Evolutionary conservation across 2,113 vertebrate species (phyloP).

Genomic region (Hippoglossus stenolepis): DNA sequence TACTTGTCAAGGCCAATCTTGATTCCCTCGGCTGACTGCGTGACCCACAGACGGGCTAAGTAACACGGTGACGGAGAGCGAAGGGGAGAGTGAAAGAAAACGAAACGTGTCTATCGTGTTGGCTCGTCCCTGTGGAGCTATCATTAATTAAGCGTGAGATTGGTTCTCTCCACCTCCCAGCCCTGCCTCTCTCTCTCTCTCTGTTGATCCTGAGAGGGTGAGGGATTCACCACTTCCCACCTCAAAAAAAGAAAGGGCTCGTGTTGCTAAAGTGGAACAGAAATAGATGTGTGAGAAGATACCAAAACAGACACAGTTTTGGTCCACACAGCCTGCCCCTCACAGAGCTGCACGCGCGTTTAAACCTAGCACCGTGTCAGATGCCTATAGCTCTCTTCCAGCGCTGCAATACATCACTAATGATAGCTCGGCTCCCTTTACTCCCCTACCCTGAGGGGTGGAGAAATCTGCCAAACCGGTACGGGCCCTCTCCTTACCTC

Average conservation of each 20-base stretch:
- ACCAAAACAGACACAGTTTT: conserved; percentile 23
- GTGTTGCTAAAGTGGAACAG: conserved; percentile 30
- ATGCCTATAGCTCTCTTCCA: conserved; percentile 57
- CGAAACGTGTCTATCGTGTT: conserved; percentile 39
- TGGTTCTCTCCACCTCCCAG: conserved; percentile 61
- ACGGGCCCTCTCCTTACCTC: conserved; percentile 57
- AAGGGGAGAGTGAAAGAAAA: conserved; percentile 36
- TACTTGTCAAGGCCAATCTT: background rate
- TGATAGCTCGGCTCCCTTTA: conserved; percentile 66
- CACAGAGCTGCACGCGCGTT: conserved; percentile 6
- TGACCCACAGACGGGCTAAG: conserved; percentile 24
- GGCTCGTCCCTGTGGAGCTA: conserved; percentile 47
- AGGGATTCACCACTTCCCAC: conserved; percentile 57
- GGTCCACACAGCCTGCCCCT: background rate
- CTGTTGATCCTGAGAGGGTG: conserved; percentile 47
- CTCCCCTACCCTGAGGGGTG: conserved; percentile 58
- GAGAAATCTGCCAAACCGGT: conserved; percentile 66
- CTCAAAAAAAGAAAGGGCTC: conserved; percentile 46
- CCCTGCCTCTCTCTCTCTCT: conserved; percentile 39
- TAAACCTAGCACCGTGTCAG: conserved; percentile 31
- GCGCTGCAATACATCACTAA: conserved; percentile 65
- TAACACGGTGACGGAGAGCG: conserved; percentile 14
- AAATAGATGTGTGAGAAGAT: conserved; percentile 56
- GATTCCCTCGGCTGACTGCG: background rate
- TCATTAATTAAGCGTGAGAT: conserved; percentile 79